phyloP scores from a whole-genome alignment of 2,888 invertebrate species.

The Thyatira batis region DNA sequence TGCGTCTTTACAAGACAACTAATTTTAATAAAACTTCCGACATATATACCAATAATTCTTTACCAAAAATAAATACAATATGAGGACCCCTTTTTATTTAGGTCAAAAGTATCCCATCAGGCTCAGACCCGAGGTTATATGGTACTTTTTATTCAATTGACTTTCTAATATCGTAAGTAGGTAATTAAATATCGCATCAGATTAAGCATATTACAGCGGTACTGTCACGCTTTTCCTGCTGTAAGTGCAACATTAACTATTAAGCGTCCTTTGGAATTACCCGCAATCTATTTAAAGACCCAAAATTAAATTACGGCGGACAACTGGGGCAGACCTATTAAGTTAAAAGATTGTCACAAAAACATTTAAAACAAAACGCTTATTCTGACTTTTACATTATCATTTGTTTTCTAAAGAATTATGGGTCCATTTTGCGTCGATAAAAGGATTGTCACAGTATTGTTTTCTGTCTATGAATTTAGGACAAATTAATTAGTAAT shows the following conservation, averaged over 20 bases:
- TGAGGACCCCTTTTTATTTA: no score
- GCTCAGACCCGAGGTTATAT: no score
- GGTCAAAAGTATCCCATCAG: no score
- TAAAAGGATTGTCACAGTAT: neutral
- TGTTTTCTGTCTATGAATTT: neutral
- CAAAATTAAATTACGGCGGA: conserved; percentile 38
- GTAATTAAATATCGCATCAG: neutral
- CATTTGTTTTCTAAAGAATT: neutral
- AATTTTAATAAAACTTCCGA: no score
- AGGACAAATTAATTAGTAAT: neutral
- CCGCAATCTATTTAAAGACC: conserved; percentile 39
- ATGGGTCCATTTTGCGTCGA: neutral
- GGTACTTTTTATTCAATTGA: no score
- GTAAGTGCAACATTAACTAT: conserved; percentile 31
- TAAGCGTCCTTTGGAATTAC: conserved; percentile 21
- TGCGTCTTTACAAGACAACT: no score
- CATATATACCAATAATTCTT: no score
- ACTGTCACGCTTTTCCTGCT: conserved; percentile 4
- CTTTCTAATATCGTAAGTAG: neutral
- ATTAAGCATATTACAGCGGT: neutral
- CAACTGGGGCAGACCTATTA: conserved; percentile 32
- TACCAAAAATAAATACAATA: no score
- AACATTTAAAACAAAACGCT: conserved; percentile 22
- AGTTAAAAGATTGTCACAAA: conserved; percentile 32
- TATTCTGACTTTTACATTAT: conserved; percentile 7